phyloP scores from a whole-genome alignment of 2,797 vertebrate species.

The Sebastes kiyomatsui region DNA sequence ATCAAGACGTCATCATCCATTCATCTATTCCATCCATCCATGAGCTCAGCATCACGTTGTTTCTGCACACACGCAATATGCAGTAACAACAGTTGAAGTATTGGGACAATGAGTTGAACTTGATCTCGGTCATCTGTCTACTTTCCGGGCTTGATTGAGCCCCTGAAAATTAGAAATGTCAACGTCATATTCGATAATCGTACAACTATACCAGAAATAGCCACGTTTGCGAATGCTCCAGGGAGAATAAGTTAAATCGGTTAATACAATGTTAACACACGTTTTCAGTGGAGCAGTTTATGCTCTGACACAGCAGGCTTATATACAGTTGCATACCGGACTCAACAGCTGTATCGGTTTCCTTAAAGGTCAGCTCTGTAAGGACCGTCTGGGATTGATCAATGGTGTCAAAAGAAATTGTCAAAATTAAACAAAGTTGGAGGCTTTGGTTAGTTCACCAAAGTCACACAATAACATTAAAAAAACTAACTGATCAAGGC shows the following conservation, averaged over 20 bases:
- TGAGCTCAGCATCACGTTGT: not conserved
- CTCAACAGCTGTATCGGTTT: too few species aligned
- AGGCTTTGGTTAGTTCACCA: too few species aligned
- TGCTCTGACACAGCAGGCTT: not conserved
- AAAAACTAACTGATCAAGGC: too few species aligned
- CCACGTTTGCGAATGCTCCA: not conserved
- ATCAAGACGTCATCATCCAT: slow-evolving; percentile 73
- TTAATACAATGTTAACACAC: not conserved
- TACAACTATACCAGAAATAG: not conserved
- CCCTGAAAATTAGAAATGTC: not conserved
- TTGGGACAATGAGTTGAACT: slow-evolving; percentile 20
- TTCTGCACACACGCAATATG: not conserved
- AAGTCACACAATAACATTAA: too few species aligned
- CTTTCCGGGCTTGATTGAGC: not conserved
- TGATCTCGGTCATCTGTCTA: not conserved
- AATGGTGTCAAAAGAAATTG: too few species aligned
- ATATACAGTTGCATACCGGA: not conserved
- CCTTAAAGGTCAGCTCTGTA: too few species aligned
- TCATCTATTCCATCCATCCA: slow-evolving; percentile 6
- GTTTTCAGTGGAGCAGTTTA: not conserved
- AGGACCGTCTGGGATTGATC: too few species aligned
- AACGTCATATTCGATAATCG: not conserved
- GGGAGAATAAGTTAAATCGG: not conserved
- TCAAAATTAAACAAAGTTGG: too few species aligned
- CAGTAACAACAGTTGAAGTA: not conserved